Evolutionary conservation across 2,888 invertebrate genomes (phyloP), one percentile per base, ranked within the genome.

Genomic region (Maniola hyperantus): DNA sequence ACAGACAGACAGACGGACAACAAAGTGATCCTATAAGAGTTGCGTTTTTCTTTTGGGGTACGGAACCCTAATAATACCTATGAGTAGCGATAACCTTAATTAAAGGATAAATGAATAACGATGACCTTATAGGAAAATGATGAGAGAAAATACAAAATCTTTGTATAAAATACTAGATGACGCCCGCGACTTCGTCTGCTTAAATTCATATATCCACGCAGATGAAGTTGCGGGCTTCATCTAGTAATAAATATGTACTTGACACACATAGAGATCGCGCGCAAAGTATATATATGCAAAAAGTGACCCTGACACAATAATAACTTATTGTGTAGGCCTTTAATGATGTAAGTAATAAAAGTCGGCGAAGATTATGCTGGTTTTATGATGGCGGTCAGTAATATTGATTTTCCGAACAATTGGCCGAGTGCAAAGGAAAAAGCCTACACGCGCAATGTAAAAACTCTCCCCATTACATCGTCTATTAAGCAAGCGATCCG

Each of bases 321-420:
- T 59, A 46, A 60, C 33, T 61, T 55, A 54, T 55, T 60, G 61
- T 61, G 60, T 64, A 54, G 60, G 46, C 54, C 42, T 53, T 36
- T 44, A 58, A 65, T 60, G 36, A 66, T 57, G 46, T 55, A 53
- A 59, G 50, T 34, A 65, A 59, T 58, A 46, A 44, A 50, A 53
- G 51, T 15, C 20, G 18, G 39, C 44, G 53, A 34, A 62, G 53
- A 62, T 42, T 62, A 62, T 53, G 53, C 53, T 39, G 53, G 39
- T 46, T 63, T 59, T 53, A 54, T 58, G 61, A 39, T 34, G 51
- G 11, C 61, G n/a, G 33, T 36, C 50, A 39, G 53, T 42, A 46
- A 54, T 55, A 53, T 34, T 53, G 75, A 82, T 83, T 84, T 83
- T 83, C 82, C 79, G 72, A 76, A 70, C 76, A 78, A 82, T 81